phyloP scores from a whole-genome alignment of 2,113 vertebrate species.

The Erpornis zantholeuca region DNA sequence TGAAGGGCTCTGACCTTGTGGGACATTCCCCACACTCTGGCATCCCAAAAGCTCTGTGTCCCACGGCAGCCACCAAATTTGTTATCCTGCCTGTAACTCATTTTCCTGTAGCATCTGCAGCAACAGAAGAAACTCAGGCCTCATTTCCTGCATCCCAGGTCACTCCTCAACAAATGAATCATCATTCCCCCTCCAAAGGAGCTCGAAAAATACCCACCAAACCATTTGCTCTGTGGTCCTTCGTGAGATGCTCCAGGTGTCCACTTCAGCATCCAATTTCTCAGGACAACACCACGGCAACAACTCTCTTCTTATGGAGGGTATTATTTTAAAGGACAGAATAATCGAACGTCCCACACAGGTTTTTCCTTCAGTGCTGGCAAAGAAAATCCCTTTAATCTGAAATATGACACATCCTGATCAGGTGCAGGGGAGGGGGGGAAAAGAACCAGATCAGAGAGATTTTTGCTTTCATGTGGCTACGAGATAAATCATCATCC shows the following conservation, averaged over 20 bases:
- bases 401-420: not conserved
- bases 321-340: not conserved
- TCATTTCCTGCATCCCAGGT: not conserved
- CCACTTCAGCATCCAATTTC: not conserved
- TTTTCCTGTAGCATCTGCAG: not conserved
- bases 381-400: conserved; percentile 2
- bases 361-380: not conserved
- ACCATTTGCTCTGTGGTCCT: not conserved
- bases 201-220: not conserved
- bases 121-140: not conserved
- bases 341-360: not conserved
- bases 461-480: conserved; percentile 11
- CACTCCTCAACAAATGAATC: not conserved
- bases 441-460: not conserved
- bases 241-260: not conserved
- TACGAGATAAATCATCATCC: not conserved
- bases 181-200: not conserved
- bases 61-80: not conserved
- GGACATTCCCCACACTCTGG: not conserved
- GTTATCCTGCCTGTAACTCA: not conserved
- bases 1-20: not conserved
- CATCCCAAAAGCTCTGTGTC: not conserved
- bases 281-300: not conserved
- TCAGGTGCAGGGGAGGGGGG: rapidly evolving
- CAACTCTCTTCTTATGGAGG: not conserved